These are phyloP conservation scores for Chymomyza procnemis DNA, from an alignment of 2,888 invertebrate genomes.

Conservation along the genomic window DNA sequence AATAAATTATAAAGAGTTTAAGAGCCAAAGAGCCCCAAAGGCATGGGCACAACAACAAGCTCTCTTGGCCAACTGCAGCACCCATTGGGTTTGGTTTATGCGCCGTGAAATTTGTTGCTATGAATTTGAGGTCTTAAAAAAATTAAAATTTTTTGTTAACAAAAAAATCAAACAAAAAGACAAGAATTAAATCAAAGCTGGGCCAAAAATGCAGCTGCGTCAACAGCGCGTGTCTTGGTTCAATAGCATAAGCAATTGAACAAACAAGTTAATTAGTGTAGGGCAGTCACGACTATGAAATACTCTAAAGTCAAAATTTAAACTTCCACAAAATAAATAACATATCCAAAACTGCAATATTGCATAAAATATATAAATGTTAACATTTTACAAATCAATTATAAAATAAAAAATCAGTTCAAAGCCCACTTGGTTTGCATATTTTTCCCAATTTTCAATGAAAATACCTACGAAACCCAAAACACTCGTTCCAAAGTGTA, in stretches of 20 bases:
- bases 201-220: conserved; percentile 40
- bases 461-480: too few relatives aligned
- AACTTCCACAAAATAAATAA: too few relatives aligned
- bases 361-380: too few relatives aligned
- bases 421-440: too few relatives aligned
- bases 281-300: background rate
- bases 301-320: background rate
- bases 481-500: background rate
- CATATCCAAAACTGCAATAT: too few relatives aligned
- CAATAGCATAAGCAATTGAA: conserved; percentile 40
- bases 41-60: too few relatives aligned
- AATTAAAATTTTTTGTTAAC: background rate
- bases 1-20: background rate
- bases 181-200: conserved; percentile 24
- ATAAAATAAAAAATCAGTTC: too few relatives aligned
- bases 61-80: background rate
- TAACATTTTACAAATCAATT: too few relatives aligned
- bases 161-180: conserved; percentile 5
- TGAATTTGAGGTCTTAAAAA: background rate
- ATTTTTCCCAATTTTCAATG: too few relatives aligned
- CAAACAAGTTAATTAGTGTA: conserved; percentile 19
- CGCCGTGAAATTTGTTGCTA: conserved; percentile 26
- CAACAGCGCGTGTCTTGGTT: conserved; percentile 25
- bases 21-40: background rate
- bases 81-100: conserved; percentile 24